phyloP scores from a whole-genome alignment of 2,888 invertebrate species.

The Drosophila anomalipes region DNA sequence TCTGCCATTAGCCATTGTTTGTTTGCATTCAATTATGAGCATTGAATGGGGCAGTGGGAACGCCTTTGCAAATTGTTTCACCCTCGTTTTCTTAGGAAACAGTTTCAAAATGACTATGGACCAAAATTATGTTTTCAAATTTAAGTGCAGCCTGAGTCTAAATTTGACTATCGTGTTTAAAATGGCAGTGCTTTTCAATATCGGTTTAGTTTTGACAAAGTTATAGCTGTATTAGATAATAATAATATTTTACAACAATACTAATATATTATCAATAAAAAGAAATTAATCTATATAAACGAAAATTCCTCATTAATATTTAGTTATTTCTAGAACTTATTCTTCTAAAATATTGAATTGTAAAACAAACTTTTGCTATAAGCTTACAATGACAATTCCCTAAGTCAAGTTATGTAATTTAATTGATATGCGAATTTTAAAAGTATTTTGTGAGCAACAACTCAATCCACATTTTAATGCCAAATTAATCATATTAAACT shows the following conservation, averaged over 20 bases:
- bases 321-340: not conserved
- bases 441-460: not conserved
- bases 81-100: too few relatives aligned
- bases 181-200: too few relatives aligned
- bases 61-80: not conserved
- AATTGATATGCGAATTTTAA: constrained; percentile 10
- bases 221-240: not conserved
- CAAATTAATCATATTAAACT: constrained; percentile 33
- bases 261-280: not conserved
- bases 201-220: not conserved
- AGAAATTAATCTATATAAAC: not conserved
- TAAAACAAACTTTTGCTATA: not conserved
- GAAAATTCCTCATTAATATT: not conserved
- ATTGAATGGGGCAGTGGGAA: not conserved
- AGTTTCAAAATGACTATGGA: not conserved
- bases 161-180: too few relatives aligned
- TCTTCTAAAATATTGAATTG: not conserved
- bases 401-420: not conserved
- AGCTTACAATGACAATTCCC: not conserved
- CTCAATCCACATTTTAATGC: constrained; percentile 5
- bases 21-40: constrained; percentile 55
- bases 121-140: not conserved
- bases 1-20: constrained; percentile 32
- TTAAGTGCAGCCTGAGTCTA: not conserved
- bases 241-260: not conserved